These are phyloP conservation scores for Scaptomyza reducta DNA, from an alignment of 2,888 invertebrate species.

Conservation along the genomic window DNA sequence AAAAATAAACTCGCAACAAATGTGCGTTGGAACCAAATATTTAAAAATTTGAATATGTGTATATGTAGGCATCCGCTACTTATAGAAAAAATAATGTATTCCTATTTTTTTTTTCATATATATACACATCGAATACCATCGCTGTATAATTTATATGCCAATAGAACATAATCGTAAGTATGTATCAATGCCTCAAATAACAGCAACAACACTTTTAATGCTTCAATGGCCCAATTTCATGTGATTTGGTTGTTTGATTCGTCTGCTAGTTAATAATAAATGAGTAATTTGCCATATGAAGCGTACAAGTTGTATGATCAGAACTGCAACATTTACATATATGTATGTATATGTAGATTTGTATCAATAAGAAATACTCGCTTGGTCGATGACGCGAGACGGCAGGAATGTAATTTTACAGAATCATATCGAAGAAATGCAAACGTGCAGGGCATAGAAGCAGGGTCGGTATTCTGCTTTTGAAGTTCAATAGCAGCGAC, in stretches of 20 bases:
- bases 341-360: not conserved
- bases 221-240: conserved; percentile 32
- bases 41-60: conserved; percentile 20
- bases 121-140: too few relatives aligned
- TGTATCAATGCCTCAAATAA: not conserved
- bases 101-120: conserved; percentile 3
- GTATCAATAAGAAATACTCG: conserved; percentile 6
- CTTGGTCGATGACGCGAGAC: conserved; percentile 46
- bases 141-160: conserved; percentile 3
- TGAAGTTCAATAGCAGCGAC: conserved; percentile 27
- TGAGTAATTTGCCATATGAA: conserved; percentile 40
- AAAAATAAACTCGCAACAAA: conserved; percentile 28
- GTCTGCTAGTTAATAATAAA: conserved; percentile 32
- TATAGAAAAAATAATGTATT: not conserved
- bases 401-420: not conserved
- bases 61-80: conserved; percentile 6
- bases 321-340: conserved; percentile 7
- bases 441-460: not conserved
- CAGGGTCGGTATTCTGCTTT: not conserved
- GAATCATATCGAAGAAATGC: conserved; percentile 17
- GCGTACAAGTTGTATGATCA: conserved; percentile 22
- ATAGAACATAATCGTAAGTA: not conserved
- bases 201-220: conserved; percentile 19
- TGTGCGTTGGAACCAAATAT: conserved; percentile 24
- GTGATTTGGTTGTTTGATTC: conserved; percentile 28